Evolutionary conservation across 2,888 invertebrate genomes (phyloP).

Genomic region (Serripes groenlandicus): DNA sequence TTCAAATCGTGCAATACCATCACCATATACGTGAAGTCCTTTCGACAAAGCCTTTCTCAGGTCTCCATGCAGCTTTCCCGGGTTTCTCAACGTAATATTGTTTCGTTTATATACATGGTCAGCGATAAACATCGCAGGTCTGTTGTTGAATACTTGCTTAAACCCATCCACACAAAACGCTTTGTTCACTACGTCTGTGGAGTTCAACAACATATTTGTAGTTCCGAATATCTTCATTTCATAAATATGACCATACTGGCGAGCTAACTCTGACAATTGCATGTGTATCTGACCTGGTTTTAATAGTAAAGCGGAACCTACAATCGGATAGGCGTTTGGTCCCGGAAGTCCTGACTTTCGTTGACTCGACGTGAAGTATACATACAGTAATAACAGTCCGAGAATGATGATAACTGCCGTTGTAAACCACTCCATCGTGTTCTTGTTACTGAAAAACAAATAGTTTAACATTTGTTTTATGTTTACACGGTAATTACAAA

Average conservation of each 20-base stretch:
- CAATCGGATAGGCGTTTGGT: neutral
- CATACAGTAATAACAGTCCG: neutral
- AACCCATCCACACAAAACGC: neutral
- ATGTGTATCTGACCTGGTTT: neutral
- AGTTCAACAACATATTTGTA: neutral
- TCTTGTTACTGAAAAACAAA: neutral
- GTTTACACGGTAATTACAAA: no score
- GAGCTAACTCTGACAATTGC: neutral
- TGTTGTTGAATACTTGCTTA: neutral
- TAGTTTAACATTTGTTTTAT: no score
- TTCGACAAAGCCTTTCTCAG: conserved; percentile 4
- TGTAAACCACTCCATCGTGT: neutral
- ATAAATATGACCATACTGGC: neutral
- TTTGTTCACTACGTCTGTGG: neutral
- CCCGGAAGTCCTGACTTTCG: neutral
- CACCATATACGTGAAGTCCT: conserved; percentile 11
- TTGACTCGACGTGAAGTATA: neutral
- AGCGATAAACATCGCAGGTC: neutral
- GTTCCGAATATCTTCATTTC: neutral
- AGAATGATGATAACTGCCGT: neutral
- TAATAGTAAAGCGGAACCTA: neutral
- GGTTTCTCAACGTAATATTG: neutral
- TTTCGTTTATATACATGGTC: neutral
- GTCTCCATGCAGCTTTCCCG: neutral
- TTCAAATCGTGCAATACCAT: conserved; percentile 5